phyloP scores from a whole-genome alignment of 2,888 invertebrate species.

The Cryptocephalus moraei region DNA sequence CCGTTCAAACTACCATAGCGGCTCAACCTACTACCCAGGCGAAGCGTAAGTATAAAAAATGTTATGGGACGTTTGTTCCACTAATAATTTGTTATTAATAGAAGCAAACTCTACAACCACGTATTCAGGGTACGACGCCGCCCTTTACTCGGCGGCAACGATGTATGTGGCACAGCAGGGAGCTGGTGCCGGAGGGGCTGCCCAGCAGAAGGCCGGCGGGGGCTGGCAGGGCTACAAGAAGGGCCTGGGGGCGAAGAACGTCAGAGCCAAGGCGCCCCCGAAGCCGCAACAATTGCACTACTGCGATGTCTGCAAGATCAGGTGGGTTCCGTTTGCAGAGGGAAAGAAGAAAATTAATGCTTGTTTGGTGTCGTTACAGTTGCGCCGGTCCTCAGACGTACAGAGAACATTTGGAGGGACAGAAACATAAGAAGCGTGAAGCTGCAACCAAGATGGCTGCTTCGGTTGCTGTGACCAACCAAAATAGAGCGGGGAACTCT shows the following conservation, averaged over 20 bases:
- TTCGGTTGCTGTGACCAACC: slow-evolving; percentile 50
- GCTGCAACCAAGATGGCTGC: slow-evolving; percentile 67
- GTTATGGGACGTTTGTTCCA: neutral
- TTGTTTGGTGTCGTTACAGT: slow-evolving; percentile 17
- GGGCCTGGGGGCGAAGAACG: slow-evolving; percentile 48
- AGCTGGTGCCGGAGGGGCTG: slow-evolving; percentile 32
- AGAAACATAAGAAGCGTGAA: slow-evolving; percentile 98
- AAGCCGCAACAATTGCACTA: slow-evolving; percentile 92
- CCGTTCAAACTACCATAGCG: slow-evolving; percentile 47
- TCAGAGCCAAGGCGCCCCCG: slow-evolving; percentile 70
- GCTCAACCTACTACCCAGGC: slow-evolving; percentile 45
- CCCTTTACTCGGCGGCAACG: slow-evolving; percentile 89
- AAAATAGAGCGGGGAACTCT: slow-evolving; percentile 55
- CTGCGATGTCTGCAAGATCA: slow-evolving; percentile 98
- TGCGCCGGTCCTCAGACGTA: slow-evolving; percentile 57
- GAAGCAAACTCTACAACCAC: slow-evolving; percentile 55
- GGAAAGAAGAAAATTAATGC: neutral
- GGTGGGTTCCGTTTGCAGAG: slow-evolving; percentile 41
- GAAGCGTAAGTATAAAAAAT: slow-evolving; percentile 45
- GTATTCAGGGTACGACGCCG: slow-evolving; percentile 87
- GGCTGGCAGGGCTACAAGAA: slow-evolving; percentile 56
- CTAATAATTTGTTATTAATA: slow-evolving; percentile 3
- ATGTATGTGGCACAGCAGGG: slow-evolving; percentile 86
- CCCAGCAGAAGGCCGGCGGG: slow-evolving; percentile 44
- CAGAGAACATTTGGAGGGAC: slow-evolving; percentile 94